Percentiles rank a stretch among this genome's conserved stretches.
phyloP scores from a whole-genome alignment of 2,888 invertebrate genomes.

The Platypus cylindrus region DNA sequence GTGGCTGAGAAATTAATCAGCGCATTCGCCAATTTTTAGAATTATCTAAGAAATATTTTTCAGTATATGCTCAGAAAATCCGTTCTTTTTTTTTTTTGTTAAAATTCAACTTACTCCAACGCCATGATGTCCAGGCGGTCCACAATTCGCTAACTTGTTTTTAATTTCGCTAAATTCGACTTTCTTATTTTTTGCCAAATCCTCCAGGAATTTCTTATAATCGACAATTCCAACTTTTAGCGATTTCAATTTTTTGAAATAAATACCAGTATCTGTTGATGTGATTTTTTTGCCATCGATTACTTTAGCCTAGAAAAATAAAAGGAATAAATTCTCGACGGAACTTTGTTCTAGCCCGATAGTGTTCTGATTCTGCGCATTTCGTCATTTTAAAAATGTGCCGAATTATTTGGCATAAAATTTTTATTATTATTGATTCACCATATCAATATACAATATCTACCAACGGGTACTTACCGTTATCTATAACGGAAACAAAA shows the following conservation, averaged over 20 bases:
- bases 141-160: slow-evolving; percentile 65
- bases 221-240: slow-evolving; percentile 63
- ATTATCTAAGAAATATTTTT: too few relatives aligned
- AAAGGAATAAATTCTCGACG: not conserved
- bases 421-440: too few relatives aligned
- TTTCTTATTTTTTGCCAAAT: slow-evolving; percentile 73
- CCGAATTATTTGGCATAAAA: too few relatives aligned
- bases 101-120: slow-evolving; percentile 28
- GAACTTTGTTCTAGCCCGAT: too few relatives aligned
- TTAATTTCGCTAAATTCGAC: slow-evolving; percentile 67
- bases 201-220: slow-evolving; percentile 76
- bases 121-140: slow-evolving; percentile 55
- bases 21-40: too few relatives aligned
- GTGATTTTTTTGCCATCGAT: slow-evolving; percentile 76
- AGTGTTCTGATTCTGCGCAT: too few relatives aligned
- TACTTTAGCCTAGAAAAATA: slow-evolving; percentile 39
- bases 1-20: not conserved
- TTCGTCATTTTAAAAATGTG: too few relatives aligned
- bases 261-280: slow-evolving; percentile 84
- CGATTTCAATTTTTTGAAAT: slow-evolving; percentile 82
- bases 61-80: too few relatives aligned
- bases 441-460: too few relatives aligned
- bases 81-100: too few relatives aligned
- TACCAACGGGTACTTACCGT: too few relatives aligned
- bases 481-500: too few relatives aligned